phyloP scores from a whole-genome alignment of 1,140 invertebrate genomes.

The Alviniconcha marisindica region DNA sequence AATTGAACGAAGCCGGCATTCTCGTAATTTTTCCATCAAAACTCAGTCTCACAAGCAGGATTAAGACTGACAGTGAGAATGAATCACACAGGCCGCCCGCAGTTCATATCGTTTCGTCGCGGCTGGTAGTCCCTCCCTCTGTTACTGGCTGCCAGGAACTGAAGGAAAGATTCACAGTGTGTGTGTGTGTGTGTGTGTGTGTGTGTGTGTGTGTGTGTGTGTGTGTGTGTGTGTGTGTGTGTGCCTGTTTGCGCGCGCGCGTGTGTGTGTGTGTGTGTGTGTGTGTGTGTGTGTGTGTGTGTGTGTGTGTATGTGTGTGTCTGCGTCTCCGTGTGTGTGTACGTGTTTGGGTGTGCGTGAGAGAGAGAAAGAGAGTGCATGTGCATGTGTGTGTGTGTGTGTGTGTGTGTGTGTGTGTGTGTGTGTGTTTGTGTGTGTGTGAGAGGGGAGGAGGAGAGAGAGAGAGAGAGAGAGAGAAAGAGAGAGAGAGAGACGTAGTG shows the following conservation, averaged over 20 bases:
- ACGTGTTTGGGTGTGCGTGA: background rate
- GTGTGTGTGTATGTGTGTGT: conserved; percentile 10
- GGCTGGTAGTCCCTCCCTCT: too few relatives aligned
- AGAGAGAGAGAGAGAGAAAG: too few relatives aligned
- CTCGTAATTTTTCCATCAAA: too few relatives aligned
- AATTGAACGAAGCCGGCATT: too few relatives aligned
- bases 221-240: background rate
- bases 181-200: background rate
- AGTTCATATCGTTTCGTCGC: too few relatives aligned
- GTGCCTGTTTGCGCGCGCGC: background rate
- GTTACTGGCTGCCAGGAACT: too few relatives aligned
- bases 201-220: background rate
- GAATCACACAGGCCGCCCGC: too few relatives aligned
- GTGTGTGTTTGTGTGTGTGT: background rate
- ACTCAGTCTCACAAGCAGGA: too few relatives aligned
- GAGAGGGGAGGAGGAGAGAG: background rate
- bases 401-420: background rate
- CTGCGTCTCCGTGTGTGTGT: background rate
- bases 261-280: conserved; percentile 9
- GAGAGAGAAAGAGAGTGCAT: background rate
- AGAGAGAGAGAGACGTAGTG: too few relatives aligned
- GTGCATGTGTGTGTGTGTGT: conserved; percentile 8
- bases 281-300: conserved; percentile 17
- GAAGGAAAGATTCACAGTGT: too few relatives aligned
- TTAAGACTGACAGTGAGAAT: too few relatives aligned